phyloP scores from a whole-genome alignment of 2,888 invertebrate species.

The Lasioglossum pauxillum region DNA sequence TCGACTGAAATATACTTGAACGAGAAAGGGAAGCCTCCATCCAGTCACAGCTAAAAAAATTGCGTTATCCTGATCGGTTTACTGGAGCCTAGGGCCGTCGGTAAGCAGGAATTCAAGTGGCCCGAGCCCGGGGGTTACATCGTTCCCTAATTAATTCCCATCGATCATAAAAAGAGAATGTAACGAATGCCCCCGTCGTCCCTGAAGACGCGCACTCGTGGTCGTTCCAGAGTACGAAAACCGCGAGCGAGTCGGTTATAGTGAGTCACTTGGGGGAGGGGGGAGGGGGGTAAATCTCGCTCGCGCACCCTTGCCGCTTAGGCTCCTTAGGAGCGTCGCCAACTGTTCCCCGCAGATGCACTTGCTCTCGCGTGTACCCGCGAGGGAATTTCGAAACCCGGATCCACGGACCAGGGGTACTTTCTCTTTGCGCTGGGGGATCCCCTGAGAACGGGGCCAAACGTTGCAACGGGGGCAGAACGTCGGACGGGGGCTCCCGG shows the following conservation, averaged over 20 bases:
- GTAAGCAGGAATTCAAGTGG: not conserved
- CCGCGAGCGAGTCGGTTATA: conserved; percentile 21
- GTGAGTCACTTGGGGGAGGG: conserved; percentile 62
- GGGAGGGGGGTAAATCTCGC: conserved; percentile 12
- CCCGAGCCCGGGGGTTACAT: not conserved
- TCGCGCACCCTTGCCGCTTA: conserved; percentile 4
- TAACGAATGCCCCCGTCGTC: conserved; percentile 7
- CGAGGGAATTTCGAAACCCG: conserved; percentile 79
- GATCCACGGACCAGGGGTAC: conserved; percentile 48
- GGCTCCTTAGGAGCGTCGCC: conserved; percentile 55
- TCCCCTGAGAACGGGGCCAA: conserved; percentile 80
- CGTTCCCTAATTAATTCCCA: not conserved
- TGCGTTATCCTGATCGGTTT: not conserved
- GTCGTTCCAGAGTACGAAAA: conserved; percentile 2
- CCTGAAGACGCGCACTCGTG: conserved; percentile 33
- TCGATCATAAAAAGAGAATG: conserved; percentile 2
- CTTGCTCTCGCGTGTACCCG: conserved; percentile 78
- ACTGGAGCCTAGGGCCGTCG: not conserved
- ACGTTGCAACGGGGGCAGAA: conserved; percentile 64
- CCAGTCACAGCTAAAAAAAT: not conserved
- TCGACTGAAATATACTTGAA: not conserved
- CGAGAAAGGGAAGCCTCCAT: not conserved
- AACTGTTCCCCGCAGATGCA: conserved; percentile 69
- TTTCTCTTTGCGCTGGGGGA: conserved; percentile 54
- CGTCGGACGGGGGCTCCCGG: not conserved